These are phyloP conservation scores for Bergia sp. DNA, from an alignment of 92 coral and sea anemone species.

Conservation along the genomic window DNA sequence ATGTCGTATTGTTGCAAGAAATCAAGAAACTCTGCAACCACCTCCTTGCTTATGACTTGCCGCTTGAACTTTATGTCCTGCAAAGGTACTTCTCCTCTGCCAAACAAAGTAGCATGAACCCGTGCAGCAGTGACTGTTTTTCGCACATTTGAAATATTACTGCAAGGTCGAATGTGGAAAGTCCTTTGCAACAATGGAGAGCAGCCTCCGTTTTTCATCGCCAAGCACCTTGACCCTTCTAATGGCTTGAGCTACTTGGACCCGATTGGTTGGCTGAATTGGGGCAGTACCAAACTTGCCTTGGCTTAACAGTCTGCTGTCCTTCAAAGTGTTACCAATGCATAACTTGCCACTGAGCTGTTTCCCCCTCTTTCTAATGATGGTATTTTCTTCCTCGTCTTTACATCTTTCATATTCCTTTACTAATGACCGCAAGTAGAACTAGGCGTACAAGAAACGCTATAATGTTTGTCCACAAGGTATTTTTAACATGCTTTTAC, in stretches of 20 bases:
- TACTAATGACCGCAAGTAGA: not conserved
- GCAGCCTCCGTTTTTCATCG: not conserved
- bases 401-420: not conserved
- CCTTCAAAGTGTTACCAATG: not conserved
- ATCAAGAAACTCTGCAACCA: not conserved
- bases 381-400: not conserved
- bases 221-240: not conserved
- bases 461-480: too few relatives aligned
- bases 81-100: not conserved
- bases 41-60: not conserved
- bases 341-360: not conserved
- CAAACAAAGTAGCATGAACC: not conserved
- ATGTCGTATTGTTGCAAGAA: not conserved
- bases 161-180: not conserved
- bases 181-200: not conserved
- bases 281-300: not conserved
- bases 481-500: too few relatives aligned
- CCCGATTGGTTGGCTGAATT: not conserved
- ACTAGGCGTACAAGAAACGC: too few relatives aligned
- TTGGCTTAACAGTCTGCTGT: not conserved
- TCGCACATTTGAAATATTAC: not conserved
- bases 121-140: not conserved
- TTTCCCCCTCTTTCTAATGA: not conserved
- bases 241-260: not conserved
- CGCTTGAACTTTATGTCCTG: not conserved